Conservation (phyloP, 1,140 invertebrate genomes). For the Capitella teleta region DNA sequence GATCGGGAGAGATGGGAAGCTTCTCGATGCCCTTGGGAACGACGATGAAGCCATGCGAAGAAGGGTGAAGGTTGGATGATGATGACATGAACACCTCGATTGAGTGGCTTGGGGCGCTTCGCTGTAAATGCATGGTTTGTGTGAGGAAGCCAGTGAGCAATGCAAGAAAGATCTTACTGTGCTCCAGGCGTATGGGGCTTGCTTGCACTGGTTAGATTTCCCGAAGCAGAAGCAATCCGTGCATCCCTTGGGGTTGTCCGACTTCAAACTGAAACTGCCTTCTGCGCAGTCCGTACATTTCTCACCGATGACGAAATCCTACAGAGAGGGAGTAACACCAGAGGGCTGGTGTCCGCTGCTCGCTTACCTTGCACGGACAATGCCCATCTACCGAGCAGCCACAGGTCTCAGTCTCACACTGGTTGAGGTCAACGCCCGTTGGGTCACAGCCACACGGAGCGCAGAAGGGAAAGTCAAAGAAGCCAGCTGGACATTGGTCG, state of each 20-base stretch:
- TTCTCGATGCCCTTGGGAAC: too few relatives aligned
- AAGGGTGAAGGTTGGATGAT: too few relatives aligned
- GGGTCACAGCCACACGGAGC: slow-evolving; percentile 74
- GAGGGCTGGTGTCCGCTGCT: slow-evolving; percentile 16
- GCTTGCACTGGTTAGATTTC: slow-evolving; percentile 71
- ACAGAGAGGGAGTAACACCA: not conserved
- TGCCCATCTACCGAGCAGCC: slow-evolving; percentile 77
- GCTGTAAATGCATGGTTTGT: too few relatives aligned
- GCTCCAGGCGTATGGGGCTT: slow-evolving; percentile 48
- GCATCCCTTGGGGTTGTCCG: slow-evolving; percentile 75
- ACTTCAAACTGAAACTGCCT: slow-evolving; percentile 82
- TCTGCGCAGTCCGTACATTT: slow-evolving; percentile 67
- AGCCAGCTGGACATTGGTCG: slow-evolving; percentile 58
- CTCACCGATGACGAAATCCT: not conserved
- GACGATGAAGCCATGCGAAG: too few relatives aligned
- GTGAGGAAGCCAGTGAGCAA: too few relatives aligned
- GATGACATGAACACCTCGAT: too few relatives aligned
- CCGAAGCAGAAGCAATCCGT: slow-evolving; percentile 97
- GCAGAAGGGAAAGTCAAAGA: slow-evolving; percentile 71
- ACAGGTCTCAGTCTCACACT: slow-evolving; percentile 29
- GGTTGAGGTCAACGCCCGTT: slow-evolving; percentile 54
- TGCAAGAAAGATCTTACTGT: too few relatives aligned
- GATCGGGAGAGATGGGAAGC: too few relatives aligned
- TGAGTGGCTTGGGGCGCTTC: too few relatives aligned
- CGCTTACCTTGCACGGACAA: slow-evolving; percentile 75